Evolutionary conservation across 2,888 invertebrate species (phyloP), one percentile per base, ranked within the genome.

Genomic region (Mantis religiosa): DNA sequence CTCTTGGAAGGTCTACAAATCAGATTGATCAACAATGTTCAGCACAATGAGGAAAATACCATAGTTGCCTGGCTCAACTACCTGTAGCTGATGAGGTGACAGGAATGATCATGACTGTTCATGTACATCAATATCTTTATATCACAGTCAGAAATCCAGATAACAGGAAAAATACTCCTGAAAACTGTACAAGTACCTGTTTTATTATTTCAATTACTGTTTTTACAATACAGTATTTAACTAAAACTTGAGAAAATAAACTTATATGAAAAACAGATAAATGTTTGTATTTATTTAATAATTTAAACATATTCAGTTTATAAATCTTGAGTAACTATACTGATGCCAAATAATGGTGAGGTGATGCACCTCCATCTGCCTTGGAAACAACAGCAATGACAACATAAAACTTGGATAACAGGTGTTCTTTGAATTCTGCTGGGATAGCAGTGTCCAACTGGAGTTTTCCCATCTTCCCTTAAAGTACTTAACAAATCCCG

Each of bases 141-240:
- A 88, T 88, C 88, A 88, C 88, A 88, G 88, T 88, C 88, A 88
- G 88, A 88, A 88, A 88, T 85, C 88, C 82, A 85, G 28, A 88
- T 47, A 88, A 85, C 85, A 88, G 88, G 87, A 82, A 81, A 85
- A 83, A 88, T 85, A 47, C 15, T 71, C n/a, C 82, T 87, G 85
- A 30, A 84, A 83, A 85, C 82, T 88, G 88, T 88, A 88, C 88
- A 85, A 88, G 85, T 84, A 88, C 85, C 28, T 84, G 28, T 28
- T 88, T 88, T 84, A 71, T 28, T 84, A 28, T 28, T 84, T 82
- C 84, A 82, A 85, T 81, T 27, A 82, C n/a, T 87, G 28, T 30
- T 54, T 71, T 87, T 86, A 81, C 54, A 41, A 30, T 71, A 82
- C 34, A 28, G 41, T n/a, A n/a, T n/a, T 87, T 30, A 87, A 87